Percentiles rank a stretch among this genome's conserved stretches.
Evolutionary conservation across 2,113 vertebrate genomes (phyloP).

Genomic region (Manacus vitellinus): DNA sequence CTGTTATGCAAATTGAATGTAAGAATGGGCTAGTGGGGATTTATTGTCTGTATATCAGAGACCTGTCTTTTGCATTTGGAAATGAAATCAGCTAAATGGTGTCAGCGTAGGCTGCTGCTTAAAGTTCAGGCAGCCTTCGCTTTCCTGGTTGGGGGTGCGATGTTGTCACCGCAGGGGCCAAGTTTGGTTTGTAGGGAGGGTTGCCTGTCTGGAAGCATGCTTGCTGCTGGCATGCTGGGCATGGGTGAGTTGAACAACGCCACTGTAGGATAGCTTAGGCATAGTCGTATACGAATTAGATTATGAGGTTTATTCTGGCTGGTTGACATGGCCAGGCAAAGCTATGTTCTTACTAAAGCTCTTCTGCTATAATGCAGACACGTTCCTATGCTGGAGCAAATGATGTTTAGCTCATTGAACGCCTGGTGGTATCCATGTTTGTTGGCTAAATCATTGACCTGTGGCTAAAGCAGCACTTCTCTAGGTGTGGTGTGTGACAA

Average conservation of each 20-base stretch:
- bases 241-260: background rate
- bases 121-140: background rate
- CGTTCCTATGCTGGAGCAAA: background rate
- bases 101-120: background rate
- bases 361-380: background rate
- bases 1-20: slow-evolving; percentile 44
- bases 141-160: background rate
- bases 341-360: background rate
- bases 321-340: background rate
- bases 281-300: background rate
- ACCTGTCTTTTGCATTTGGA: background rate
- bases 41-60: background rate
- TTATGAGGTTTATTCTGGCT: background rate
- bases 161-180: accelerated
- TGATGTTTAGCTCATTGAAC: accelerated
- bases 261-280: background rate
- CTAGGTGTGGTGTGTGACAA: background rate
- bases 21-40: slow-evolving; percentile 1
- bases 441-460: background rate
- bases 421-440: background rate
- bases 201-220: background rate
- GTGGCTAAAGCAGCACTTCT: background rate
- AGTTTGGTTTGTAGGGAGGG: background rate
- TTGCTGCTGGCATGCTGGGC: background rate
- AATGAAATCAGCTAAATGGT: background rate